Percentiles rank a stretch among this genome's conserved stretches.
Evolutionary conservation across 2,888 invertebrate genomes (phyloP).

Genomic region (Malthinus flaveolus): DNA sequence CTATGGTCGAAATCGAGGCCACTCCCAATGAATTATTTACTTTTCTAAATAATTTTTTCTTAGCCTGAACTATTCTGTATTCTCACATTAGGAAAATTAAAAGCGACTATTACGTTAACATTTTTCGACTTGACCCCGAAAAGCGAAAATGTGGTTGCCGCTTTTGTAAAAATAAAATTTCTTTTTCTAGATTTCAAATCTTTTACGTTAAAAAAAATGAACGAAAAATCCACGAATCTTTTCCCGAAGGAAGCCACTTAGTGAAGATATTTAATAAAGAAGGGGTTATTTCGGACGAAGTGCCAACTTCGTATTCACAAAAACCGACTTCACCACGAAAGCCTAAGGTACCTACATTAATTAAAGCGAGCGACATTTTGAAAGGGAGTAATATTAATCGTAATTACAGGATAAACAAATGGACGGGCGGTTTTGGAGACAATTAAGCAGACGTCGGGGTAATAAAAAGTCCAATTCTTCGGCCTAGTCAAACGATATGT

Average conservation of each 20-base stretch:
- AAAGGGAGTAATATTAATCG: constrained; percentile 44
- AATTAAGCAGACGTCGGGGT: constrained; percentile 70
- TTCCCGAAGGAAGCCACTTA: constrained; percentile 53
- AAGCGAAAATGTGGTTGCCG: too few species aligned
- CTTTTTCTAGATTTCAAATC: constrained; percentile 55
- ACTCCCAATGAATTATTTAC: background rate
- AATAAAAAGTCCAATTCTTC: constrained; percentile 40
- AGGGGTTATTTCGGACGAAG: constrained; percentile 49
- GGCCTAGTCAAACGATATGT: constrained; percentile 35
- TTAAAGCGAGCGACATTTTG: background rate
- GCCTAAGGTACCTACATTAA: constrained; percentile 60
- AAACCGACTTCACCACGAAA: constrained; percentile 62
- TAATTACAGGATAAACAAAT: constrained; percentile 71
- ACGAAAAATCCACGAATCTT: constrained; percentile 54
- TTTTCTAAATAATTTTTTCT: background rate
- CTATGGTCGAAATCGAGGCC: too few species aligned
- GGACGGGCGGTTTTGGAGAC: constrained; percentile 80
- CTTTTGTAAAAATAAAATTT: background rate
- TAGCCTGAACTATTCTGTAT: too few species aligned
- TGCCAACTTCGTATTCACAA: constrained; percentile 50
- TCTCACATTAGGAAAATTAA: too few species aligned
- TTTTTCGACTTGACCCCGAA: too few species aligned
- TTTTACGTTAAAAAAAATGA: constrained; percentile 56
- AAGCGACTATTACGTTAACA: too few species aligned
- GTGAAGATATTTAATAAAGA: constrained; percentile 52